Conservation (phyloP, 2,797 vertebrate genomes). For the Mareca strepera region DNA sequence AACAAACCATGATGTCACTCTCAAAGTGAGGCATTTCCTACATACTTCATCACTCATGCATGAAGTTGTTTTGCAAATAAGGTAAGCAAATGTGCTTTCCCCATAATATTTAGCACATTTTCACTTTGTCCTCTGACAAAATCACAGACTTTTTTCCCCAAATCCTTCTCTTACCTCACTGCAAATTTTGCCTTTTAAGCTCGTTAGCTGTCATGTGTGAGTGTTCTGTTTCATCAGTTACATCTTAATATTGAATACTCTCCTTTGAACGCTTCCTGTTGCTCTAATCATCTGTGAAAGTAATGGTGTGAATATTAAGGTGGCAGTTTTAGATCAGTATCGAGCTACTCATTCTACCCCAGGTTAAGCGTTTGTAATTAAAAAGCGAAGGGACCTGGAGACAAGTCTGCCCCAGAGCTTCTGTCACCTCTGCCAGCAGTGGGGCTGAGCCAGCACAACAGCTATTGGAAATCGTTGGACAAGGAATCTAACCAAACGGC, state of each 20-base stretch:
- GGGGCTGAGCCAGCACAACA: background rate
- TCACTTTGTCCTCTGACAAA: background rate
- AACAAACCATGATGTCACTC: background rate
- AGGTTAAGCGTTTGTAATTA: background rate
- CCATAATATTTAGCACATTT: background rate
- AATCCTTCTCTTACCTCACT: background rate
- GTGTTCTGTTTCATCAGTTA: background rate
- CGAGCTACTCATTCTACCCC: background rate
- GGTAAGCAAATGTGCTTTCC: background rate
- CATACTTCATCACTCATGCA: background rate
- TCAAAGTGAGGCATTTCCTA: background rate
- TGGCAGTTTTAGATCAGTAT: background rate
- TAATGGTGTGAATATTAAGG: background rate
- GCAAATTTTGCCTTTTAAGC: background rate
- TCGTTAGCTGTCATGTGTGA: background rate
- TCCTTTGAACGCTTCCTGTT: background rate
- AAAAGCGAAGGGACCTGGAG: background rate
- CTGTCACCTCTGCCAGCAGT: background rate
- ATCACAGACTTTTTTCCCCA: background rate
- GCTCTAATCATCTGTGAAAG: background rate
- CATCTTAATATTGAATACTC: background rate
- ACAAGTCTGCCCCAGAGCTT: background rate
- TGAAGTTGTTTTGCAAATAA: background rate
- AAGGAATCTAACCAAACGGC: background rate
- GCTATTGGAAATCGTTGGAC: background rate